Percentiles rank a stretch among this genome's conserved stretches.
Evolutionary conservation across 2,888 invertebrate species (phyloP).

Genomic region (Drosophila anomalata): DNA sequence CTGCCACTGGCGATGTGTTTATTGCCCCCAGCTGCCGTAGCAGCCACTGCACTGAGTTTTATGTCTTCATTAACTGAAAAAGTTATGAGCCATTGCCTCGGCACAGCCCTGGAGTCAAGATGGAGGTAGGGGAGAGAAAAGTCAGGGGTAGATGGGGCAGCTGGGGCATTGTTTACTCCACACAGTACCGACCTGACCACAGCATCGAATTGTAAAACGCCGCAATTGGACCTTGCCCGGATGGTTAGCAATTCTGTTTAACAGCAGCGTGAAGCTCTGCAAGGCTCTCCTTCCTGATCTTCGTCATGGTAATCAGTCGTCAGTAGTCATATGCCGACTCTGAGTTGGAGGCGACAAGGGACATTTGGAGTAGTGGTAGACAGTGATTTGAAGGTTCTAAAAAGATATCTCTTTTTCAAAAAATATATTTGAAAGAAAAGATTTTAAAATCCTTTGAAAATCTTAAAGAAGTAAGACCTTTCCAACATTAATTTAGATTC

Average conservation of each 20-base stretch:
- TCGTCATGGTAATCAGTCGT: conserved; percentile 76
- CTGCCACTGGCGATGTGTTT: conserved; percentile 33
- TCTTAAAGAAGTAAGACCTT: too few species aligned
- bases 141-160: neutral
- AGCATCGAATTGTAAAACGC: conserved; percentile 50
- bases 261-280: conserved; percentile 41
- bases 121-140: conserved; percentile 3
- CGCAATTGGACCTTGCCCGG: conserved; percentile 64
- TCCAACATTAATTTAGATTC: neutral
- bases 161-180: conserved; percentile 12
- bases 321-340: conserved; percentile 36
- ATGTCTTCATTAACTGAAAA: conserved; percentile 81
- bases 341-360: conserved; percentile 9
- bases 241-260: conserved; percentile 62
- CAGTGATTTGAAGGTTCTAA: neutral
- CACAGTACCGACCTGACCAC: conserved; percentile 46
- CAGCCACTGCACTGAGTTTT: conserved; percentile 66
- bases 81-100: conserved; percentile 72
- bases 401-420: neutral
- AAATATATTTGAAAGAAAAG: neutral
- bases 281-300: conserved; percentile 59
- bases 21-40: conserved; percentile 50
- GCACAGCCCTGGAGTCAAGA: neutral
- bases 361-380: conserved; percentile 14
- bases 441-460: too few species aligned